Base-by-base conservation (phyloP, 2,797 vertebrate species). In the Gymnodraco acuticeps region DNA sequence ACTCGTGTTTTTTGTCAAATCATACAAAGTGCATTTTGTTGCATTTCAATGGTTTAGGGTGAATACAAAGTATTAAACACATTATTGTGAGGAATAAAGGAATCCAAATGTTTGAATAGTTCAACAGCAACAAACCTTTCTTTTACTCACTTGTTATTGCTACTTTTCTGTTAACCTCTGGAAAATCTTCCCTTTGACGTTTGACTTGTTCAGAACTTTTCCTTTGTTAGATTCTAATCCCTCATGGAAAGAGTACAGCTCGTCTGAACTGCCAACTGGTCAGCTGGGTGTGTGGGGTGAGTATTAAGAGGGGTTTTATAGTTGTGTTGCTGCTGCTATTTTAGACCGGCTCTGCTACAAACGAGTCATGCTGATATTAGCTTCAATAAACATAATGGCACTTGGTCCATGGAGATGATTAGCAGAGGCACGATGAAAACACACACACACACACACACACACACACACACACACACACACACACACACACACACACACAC, bases 311-410 rank as follows among this genome's bases (percentile, higher is more conserved):
- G 55, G 55, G 17, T 75, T 79, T 73, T 64, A 79, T 77, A 61
- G 47, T 59, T 59, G 67, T 41, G 66, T 64, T 70, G 69, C 70
- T 71, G 68, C 45, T 33, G 60, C 77, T 85, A 81, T 87, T 87
- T 87, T 64, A 38, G 69, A 73, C 31, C 5, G 31, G 17, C 73
- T 64, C 56, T 46, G 48, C 56, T 12, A 11, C 52, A 47, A 38
- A 15, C 5, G n/a, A 61, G 67, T 70, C 66, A 59, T 54, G 56
- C 56, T 73, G 47, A 78, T 77, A 73, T 75, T 83, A 53, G 83
- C 78, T 68, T 70, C 70, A 78, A 73, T 78, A 48, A 53, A 71
- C 68, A 61, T 47, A 68, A 64, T 70, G 52, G 60, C 75, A 54
- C 43, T 71, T 58, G 38, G 62, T 71, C 52, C 19, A 11, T 1